phyloP scores from a whole-genome alignment of 2,113 vertebrate genomes.

The Arvicanthis niloticus region DNA sequence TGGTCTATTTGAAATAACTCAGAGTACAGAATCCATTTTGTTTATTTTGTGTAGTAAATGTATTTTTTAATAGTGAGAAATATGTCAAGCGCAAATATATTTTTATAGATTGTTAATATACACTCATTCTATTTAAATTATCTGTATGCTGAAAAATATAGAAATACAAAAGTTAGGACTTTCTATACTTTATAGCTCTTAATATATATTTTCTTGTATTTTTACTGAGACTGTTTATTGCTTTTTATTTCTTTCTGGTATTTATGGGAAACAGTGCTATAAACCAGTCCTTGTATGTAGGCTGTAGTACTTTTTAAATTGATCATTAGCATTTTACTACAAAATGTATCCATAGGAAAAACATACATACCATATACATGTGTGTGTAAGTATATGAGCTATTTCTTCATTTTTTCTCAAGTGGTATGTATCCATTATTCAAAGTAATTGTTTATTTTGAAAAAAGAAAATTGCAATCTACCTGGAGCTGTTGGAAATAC shows the following conservation, averaged over 20 bases:
- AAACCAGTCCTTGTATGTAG: neutral
- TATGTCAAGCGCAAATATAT: neutral
- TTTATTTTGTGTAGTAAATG: neutral
- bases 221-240: neutral
- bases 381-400: too few relatives aligned
- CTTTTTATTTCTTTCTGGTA: neutral
- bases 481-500: neutral
- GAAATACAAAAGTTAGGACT: neutral
- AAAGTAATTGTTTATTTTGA: neutral
- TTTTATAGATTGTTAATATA: slow-evolving; percentile 28
- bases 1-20: neutral
- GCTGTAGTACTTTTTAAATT: neutral
- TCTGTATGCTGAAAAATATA: neutral
- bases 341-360: neutral
- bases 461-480: neutral
- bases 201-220: neutral
- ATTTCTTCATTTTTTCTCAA: neutral
- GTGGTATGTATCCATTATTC: neutral
- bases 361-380: neutral
- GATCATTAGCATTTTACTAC: neutral
- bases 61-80: neutral
- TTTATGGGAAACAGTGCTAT: neutral
- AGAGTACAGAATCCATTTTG: neutral
- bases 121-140: slow-evolving; percentile 40
- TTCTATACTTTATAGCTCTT: neutral